Evolutionary conservation across 1,140 invertebrate genomes (phyloP), one percentile per base, ranked within the genome.

Genomic region (Eufriesea mexicana): DNA sequence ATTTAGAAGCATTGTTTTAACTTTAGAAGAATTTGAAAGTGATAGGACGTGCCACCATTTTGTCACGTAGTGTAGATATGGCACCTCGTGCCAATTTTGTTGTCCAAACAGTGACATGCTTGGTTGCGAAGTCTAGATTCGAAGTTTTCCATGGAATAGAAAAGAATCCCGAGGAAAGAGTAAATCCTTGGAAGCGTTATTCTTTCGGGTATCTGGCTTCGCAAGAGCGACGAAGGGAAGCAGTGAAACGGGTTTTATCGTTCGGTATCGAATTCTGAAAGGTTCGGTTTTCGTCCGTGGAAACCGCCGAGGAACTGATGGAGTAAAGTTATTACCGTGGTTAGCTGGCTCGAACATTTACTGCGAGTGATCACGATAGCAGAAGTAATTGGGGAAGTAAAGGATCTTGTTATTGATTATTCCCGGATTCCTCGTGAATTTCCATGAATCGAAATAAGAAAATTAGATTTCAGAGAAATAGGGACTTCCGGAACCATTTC

Each of bases 161-260:
- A 64, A 62, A 45, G 68, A 68, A 72, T 23, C 20, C n/a, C 18
- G 1, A 42, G 23, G 51, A 47, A 62, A 49, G 47, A 10, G 25
- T 71, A 79, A 79, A 73, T 79, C 47, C 47, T 45, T 35, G 57
- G 23, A 20, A 28, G 35, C 78, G 47, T 79, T 72, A 25, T 62
- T 73, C 78, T 54, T 35, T 20, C 28, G 35, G 28, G 9, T 42
- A 14, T 28, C 28, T 18, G 23, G 16, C 16, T 42, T 28, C 5
- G 8, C 7, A 5, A 18, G 16, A 54, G 28, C 61, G 61, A 57
- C 28, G 47, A 42, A 18, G 23, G 35, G 35, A 61, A 51, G 5
- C 55, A 14, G 25, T n/a, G 45, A 23, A 79, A 79, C 14, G 23
- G 49, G 8, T 54, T 62, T 20, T 62, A 25, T 47, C 35, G 49